These are phyloP conservation scores for Periplaneta americana DNA, from an alignment of 1,140 invertebrate species.

Conservation along the genomic window DNA sequence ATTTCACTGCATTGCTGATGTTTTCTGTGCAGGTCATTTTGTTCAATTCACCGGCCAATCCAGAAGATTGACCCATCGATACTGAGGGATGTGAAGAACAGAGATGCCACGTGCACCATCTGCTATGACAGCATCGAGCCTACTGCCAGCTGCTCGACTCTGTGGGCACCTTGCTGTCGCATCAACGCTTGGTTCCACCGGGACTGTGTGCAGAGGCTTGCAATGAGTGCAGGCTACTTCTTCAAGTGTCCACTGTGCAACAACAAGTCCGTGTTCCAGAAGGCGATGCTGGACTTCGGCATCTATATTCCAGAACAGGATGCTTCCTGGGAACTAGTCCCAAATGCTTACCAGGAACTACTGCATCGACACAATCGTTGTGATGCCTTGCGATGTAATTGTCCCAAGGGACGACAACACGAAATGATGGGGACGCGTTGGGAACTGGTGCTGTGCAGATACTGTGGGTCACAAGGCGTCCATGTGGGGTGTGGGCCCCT, in stretches of 20 bases:
- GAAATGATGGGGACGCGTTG: slow-evolving; percentile 32
- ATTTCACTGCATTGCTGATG: not conserved
- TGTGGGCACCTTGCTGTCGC: slow-evolving; percentile 57
- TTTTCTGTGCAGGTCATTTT: slow-evolving; percentile 48
- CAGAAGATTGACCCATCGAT: slow-evolving; percentile 40
- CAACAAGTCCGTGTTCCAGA: slow-evolving; percentile 50
- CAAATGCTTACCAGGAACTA: slow-evolving; percentile 56
- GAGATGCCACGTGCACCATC: slow-evolving; percentile 43
- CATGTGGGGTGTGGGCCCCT: slow-evolving; percentile 44
- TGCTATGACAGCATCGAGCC: slow-evolving; percentile 47
- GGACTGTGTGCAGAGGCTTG: slow-evolving; percentile 52
- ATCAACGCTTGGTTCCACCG: slow-evolving; percentile 56
- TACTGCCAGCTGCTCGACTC: slow-evolving; percentile 33
- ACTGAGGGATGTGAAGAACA: slow-evolving; percentile 24
- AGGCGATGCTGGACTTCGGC: slow-evolving; percentile 53
- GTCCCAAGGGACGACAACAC: slow-evolving; percentile 45
- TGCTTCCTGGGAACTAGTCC: slow-evolving; percentile 62
- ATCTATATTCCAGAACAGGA: slow-evolving; percentile 61
- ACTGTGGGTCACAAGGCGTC: slow-evolving; percentile 51
- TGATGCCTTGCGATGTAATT: slow-evolving; percentile 48
- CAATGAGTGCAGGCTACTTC: slow-evolving; percentile 58
- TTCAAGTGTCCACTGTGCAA: slow-evolving; percentile 66
- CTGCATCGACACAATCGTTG: slow-evolving; percentile 50
- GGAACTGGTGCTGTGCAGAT: slow-evolving; percentile 47
- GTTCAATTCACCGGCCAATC: slow-evolving; percentile 47